Base-by-base conservation (phyloP, 2,797 vertebrate species). In the Phoxinus dragarum region DNA sequence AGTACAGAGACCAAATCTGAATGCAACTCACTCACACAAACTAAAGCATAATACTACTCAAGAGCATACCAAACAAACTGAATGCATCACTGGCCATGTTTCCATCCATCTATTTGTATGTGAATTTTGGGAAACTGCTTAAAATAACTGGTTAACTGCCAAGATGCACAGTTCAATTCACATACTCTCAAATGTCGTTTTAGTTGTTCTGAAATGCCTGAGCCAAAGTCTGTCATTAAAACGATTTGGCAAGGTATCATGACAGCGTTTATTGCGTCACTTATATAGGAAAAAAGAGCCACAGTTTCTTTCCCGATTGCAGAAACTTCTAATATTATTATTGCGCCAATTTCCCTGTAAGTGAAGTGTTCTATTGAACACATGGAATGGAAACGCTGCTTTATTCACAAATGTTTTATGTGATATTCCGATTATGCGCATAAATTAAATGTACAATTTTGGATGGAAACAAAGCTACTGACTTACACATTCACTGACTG, bases 1-100 rank as follows among this genome's bases (percentile, higher is more conserved):
- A 31, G 59, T 21, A 38, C 52, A 71, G 49, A 56, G 77, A 79
- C 38, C 4, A 40, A 47, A 79, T 84, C 12, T 79, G 5, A 79
- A 84, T 36, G 34, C 82, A 42, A 38, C 73, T 84, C 61, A 61
- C 54, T 73, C 19, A 36, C 19, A 36, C 40, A 67, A 75, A 67
- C 71, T 67, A 40, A 67, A 52, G 54, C 21, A 73, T 61, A 64
- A 74, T n/a, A 11, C 7, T 9, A 73, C 42, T 31, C 16, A 81
- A 68, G 64, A 80, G 64, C 44, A 2, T 3, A n/a, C 8, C 23
- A 81, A 69, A 81, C 23, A 81, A 69, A 81, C 49, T 9, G 23
- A 42, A 38, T 59, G 49, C 19, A 44, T 74, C n/a, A 3, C 40
- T 64, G 27, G 27, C 12, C 27, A 66, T 66, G 61, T 34, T 34